Percentiles rank a stretch among this genome's conserved stretches.
phyloP scores from a whole-genome alignment of 2,888 invertebrate genomes.

The Leucania comma region DNA sequence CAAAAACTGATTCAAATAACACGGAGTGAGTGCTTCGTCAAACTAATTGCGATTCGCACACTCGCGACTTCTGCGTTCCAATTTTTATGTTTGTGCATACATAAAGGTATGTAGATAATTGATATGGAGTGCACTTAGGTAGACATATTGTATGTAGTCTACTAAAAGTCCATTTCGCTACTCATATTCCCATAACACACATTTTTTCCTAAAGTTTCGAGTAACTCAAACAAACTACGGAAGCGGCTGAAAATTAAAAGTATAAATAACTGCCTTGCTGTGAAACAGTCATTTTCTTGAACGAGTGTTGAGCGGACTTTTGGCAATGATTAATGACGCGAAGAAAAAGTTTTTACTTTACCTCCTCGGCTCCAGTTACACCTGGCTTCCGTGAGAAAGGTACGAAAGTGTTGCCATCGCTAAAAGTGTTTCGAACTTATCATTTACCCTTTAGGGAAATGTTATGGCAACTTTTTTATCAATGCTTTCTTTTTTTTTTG shows the following conservation, averaged over 20 bases:
- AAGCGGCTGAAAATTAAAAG: constrained; percentile 54
- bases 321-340: constrained; percentile 78
- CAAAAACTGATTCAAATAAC: constrained; percentile 9
- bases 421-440: constrained; percentile 59
- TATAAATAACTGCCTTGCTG: constrained; percentile 56
- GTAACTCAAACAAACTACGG: constrained; percentile 42
- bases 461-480: constrained; percentile 60
- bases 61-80: background rate
- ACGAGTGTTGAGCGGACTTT: constrained; percentile 68
- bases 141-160: background rate
- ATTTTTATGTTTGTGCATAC: constrained; percentile 1
- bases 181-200: constrained; percentile 1
- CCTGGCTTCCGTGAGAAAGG: constrained; percentile 57
- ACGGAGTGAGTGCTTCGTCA: background rate
- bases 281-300: constrained; percentile 59
- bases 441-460: constrained; percentile 67
- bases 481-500: constrained; percentile 8
- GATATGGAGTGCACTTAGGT: constrained; percentile 1
- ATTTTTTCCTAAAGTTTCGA: constrained; percentile 26
- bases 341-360: constrained; percentile 65
- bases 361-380: constrained; percentile 63
- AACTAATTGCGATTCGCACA: background rate
- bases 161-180: background rate
- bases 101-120: background rate
- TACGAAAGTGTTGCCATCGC: constrained; percentile 53